Base-by-base conservation (phyloP, 2,888 invertebrate species). In the Acrobasis suavella region DNA sequence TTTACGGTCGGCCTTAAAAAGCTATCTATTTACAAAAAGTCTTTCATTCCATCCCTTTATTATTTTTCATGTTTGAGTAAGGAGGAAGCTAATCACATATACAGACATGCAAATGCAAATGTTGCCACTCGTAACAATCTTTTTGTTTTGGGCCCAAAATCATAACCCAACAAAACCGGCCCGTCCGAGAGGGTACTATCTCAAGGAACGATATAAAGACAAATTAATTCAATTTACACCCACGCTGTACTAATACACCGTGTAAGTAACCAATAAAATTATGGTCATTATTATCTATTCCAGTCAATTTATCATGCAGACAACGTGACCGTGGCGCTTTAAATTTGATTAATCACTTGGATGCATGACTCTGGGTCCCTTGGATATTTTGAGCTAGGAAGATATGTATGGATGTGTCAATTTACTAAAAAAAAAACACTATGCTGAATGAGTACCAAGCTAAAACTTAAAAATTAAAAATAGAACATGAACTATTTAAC, bases 291-390 rank as follows among this genome's bases (percentile, higher is more conserved):
- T 78, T 77, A 83, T 85, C 85, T 85, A 87, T 87, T 89, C 87
- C 80, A 85, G 78, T 80, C 82, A 86, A 89, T 90, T 89, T 83
- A 86, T 86, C 82, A 86, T 80, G 75, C 76, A 16, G 77, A 72
- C 71, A 70, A 69, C 73, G 74, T 79, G 77, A 72, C 71, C 75
- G 74, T 73, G 76, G 77, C 75, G 76, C 80, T 82, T 82, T 83
- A 83, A 83, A 81, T 85, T 85, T 89, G 89, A 91, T 91, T 85
- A 89, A 90, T 90, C 74, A 76, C 73, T 77, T 66, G 68, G 71
- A 76, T 71, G 73, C 73, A 71, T 72, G 75, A 60, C 60, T 51
- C 51, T 52, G 22, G 60, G 16, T 38, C 60, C 39, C 39, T 42
- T 42, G 51, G 22, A 37, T 39, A 32, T 22, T 22, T 10, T 14